Percentiles rank a stretch among this genome's conserved stretches.
phyloP scores from a whole-genome alignment of 2,888 invertebrate species.

The Scaptomyza flava region DNA sequence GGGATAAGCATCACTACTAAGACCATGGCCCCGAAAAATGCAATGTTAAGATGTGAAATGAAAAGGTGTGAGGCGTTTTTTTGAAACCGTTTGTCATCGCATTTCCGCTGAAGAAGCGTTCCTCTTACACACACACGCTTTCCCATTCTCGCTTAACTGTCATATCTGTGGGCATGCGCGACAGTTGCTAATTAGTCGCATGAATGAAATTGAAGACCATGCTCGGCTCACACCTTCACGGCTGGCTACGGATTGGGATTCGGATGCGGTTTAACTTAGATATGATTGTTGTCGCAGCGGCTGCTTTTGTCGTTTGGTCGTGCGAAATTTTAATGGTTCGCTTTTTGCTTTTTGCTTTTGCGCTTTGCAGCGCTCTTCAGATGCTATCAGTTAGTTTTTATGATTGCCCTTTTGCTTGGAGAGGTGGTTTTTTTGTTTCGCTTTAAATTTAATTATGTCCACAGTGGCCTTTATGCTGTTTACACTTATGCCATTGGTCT shows the following conservation, averaged over 20 bases:
- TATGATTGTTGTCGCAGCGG: constrained; percentile 49
- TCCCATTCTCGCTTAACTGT: constrained; percentile 25
- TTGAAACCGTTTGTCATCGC: constrained; percentile 72
- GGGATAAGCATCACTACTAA: constrained; percentile 74
- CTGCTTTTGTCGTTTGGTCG: constrained; percentile 60
- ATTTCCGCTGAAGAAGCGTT: constrained; percentile 75
- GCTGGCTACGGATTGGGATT: constrained; percentile 30
- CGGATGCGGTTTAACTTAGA: constrained; percentile 28
- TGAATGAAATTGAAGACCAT: constrained; percentile 82
- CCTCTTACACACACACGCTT: not conserved
- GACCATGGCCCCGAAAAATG: constrained; percentile 15
- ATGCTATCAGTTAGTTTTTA: constrained; percentile 67
- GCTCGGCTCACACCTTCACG: constrained; percentile 77
- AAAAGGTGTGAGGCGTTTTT: constrained; percentile 54
- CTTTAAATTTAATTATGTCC: constrained; percentile 66
- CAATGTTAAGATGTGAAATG: constrained; percentile 5
- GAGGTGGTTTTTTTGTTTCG: constrained; percentile 40
- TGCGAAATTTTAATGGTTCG: constrained; percentile 79
- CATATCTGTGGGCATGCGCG: constrained; percentile 79
- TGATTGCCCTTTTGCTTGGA: constrained; percentile 63
- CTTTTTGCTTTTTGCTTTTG: constrained; percentile 42
- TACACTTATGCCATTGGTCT: not conserved
- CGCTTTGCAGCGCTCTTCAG: constrained; percentile 40
- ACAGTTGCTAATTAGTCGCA: constrained; percentile 83
- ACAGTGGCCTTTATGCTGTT: constrained; percentile 15